phyloP scores from a whole-genome alignment of 2,113 vertebrate genomes.

The Daboia siamensis region DNA sequence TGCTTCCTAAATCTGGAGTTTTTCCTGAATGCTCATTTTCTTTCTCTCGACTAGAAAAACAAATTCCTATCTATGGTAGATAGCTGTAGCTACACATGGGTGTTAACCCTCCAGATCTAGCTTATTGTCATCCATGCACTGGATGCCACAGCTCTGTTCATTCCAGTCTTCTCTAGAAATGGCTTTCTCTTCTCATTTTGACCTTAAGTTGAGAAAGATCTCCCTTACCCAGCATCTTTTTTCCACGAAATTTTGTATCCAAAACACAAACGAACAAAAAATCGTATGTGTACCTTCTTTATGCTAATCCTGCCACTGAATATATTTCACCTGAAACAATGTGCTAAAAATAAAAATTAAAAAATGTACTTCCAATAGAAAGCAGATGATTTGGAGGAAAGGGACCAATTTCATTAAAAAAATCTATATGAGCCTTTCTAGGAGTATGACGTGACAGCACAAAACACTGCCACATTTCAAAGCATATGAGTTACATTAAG shows the following conservation, averaged over 20 bases:
- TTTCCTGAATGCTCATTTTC: neutral
- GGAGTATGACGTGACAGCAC: neutral
- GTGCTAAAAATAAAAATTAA: neutral
- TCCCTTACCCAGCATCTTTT: neutral
- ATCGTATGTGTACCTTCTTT: neutral
- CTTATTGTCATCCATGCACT: neutral
- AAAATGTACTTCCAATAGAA: neutral
- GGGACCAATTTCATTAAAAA: neutral
- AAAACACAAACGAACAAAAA: neutral
- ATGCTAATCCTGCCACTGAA: neutral
- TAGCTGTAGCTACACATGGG: neutral
- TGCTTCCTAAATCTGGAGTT: neutral
- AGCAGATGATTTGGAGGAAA: neutral
- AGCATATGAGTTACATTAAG: neutral
- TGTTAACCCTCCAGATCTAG: neutral
- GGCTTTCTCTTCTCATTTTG: neutral
- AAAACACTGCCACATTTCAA: neutral
- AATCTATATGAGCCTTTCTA: neutral
- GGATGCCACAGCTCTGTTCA: neutral
- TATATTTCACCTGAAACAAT: neutral
- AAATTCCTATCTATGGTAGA: neutral
- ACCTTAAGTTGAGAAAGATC: neutral
- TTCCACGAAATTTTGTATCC: neutral
- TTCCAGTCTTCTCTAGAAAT: neutral
- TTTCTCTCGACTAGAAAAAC: neutral